phyloP scores from a whole-genome alignment of 2,113 vertebrate species.

The Talpa occidentalis region DNA sequence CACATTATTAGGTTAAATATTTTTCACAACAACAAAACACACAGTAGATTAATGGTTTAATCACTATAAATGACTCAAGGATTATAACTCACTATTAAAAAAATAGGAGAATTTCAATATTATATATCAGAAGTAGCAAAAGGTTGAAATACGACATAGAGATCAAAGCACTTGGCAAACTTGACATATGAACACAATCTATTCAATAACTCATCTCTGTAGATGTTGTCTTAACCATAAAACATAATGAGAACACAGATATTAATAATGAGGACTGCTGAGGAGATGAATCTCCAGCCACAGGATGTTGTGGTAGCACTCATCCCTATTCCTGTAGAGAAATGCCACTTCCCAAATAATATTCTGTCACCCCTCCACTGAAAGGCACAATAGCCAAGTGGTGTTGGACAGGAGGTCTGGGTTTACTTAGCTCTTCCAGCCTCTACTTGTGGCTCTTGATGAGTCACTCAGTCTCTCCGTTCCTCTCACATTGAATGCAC shows the following conservation, averaged over 20 bases:
- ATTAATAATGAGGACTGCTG: not conserved
- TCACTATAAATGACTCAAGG: not conserved
- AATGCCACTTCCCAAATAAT: not conserved
- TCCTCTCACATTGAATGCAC: not conserved
- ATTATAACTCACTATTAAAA: not conserved
- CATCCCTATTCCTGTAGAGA: not conserved
- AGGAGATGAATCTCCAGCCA: not conserved
- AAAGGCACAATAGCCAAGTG: not conserved
- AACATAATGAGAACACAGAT: not conserved
- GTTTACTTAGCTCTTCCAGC: not conserved
- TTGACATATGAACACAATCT: not conserved
- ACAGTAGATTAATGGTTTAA: not conserved
- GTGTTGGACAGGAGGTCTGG: fast-evolving
- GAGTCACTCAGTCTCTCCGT: not conserved
- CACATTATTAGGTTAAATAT: not conserved
- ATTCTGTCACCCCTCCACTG: not conserved
- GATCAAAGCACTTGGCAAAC: not conserved
- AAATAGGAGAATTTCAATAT: not conserved
- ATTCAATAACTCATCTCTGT: not conserved
- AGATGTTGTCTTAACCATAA: not conserved
- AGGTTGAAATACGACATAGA: not conserved
- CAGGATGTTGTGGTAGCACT: not conserved
- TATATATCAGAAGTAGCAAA: not conserved
- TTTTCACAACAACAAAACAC: slow-evolving; percentile 1
- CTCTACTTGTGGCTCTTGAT: not conserved